A percentile compares a stretch with the other conserved stretches of the same genome.
These are phyloP conservation scores for Sebastes itinus DNA, from an alignment of 2,797 vertebrate genomes.

Conservation along the genomic window DNA sequence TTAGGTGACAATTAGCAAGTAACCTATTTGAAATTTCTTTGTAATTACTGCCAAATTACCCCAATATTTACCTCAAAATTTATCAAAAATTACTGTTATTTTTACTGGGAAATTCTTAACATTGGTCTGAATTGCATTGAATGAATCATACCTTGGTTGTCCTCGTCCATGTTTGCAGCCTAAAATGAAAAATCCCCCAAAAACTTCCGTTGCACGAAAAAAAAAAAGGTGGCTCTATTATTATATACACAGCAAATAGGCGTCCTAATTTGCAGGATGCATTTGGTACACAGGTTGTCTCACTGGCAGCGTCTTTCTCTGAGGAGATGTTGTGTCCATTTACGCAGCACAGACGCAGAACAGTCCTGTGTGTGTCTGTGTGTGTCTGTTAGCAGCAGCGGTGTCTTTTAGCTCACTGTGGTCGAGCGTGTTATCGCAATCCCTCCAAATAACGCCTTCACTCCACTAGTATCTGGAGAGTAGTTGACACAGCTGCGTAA, in stretches of 20 bases:
- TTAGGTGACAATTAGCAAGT: too few species aligned
- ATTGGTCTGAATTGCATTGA: conserved; percentile 5
- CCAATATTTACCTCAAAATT: too few species aligned
- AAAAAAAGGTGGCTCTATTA: background rate
- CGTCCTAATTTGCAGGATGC: conserved; percentile 60
- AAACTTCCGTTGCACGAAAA: conserved; percentile 63
- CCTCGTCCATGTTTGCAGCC: conserved; percentile 78
- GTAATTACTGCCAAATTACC: too few species aligned
- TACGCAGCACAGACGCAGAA: conserved; percentile 20
- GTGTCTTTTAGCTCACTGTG: conserved; percentile 42
- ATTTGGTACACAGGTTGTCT: conserved; percentile 69
- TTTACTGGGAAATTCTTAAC: too few species aligned
- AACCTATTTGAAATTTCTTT: too few species aligned
- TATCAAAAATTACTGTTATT: too few species aligned
- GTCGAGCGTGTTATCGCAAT: conserved; percentile 41
- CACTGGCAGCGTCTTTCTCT: conserved; percentile 49
- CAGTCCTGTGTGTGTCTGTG: conserved; percentile 12
- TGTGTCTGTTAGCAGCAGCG: background rate
- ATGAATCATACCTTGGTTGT: conserved; percentile 80
- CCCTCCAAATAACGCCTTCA: conserved; percentile 63
- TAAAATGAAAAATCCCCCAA: conserved; percentile 30
- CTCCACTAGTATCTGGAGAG: conserved; percentile 61
- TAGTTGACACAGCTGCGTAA: conserved; percentile 22
- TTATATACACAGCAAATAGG: conserved; percentile 25
- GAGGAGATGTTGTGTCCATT: conserved; percentile 52